phyloP scores from a whole-genome alignment of 1,140 invertebrate species.

The Zaprionus vittiger region DNA sequence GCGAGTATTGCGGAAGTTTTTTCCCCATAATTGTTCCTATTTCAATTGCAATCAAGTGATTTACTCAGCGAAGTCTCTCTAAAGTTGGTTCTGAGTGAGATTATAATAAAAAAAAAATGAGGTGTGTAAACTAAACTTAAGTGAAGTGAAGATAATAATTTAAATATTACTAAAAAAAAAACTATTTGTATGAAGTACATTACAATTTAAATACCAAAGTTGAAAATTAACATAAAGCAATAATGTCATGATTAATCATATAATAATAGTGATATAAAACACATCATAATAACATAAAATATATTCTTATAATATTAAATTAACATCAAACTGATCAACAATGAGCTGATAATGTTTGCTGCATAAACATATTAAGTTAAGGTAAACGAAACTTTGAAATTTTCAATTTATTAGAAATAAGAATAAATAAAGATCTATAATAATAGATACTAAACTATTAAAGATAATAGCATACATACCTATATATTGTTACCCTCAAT shows the following conservation, averaged over 20 bases:
- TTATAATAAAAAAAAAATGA: background rate
- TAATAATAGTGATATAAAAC: background rate
- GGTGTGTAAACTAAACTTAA: background rate
- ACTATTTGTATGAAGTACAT: background rate
- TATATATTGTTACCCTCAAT: background rate
- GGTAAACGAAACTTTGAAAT: background rate
- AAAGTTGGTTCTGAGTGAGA: background rate
- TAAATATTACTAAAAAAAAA: background rate
- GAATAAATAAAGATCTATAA: background rate
- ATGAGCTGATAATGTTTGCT: background rate
- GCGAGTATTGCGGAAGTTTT: constrained; percentile 50
- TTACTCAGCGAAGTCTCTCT: background rate
- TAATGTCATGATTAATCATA: background rate
- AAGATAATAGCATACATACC: background rate
- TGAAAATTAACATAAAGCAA: background rate
- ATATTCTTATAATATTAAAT: no score
- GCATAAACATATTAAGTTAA: background rate
- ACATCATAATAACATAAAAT: background rate
- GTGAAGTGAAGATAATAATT: background rate
- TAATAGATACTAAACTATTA: background rate
- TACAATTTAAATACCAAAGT: background rate
- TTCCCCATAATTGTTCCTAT: constrained; percentile 33
- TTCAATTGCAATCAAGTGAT: constrained; percentile 58
- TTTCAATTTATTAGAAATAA: background rate
- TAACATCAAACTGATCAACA: background rate